These are phyloP conservation scores for Lucilia sericata DNA, from an alignment of 1,140 invertebrate species.

Conservation along the genomic window DNA sequence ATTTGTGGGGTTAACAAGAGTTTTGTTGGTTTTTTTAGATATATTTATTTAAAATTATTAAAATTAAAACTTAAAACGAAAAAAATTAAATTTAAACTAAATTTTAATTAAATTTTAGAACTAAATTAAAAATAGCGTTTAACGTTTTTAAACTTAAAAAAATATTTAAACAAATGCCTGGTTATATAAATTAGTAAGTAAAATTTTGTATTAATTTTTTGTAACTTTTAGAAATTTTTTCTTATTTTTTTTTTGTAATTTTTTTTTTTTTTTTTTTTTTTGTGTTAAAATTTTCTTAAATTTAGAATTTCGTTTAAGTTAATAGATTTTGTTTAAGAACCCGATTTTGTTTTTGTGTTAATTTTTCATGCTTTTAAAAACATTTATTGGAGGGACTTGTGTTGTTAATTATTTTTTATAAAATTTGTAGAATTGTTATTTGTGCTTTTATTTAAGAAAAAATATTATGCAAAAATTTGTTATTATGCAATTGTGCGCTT, in stretches of 20 bases:
- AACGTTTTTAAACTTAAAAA: no score
- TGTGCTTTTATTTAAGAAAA: background rate
- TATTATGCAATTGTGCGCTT: background rate
- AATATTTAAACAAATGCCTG: no score
- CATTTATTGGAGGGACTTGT: constrained; percentile 5
- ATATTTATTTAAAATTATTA: no score
- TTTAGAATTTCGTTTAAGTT: background rate
- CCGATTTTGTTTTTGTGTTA: background rate
- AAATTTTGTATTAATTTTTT: no score
- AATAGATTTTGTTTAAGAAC: background rate
- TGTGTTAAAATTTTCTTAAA: background rate
- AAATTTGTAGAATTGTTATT: background rate
- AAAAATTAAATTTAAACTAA: no score
- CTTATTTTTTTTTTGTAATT: background rate
- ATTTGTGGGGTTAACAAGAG: background rate
- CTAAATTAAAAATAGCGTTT: no score
- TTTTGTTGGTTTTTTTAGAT: background rate
- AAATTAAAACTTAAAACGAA: no score
- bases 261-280: background rate
- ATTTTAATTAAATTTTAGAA: no score
- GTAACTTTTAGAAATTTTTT: no score
- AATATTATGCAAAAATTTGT: background rate
- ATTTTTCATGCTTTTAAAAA: background rate
- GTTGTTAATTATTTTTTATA: background rate
- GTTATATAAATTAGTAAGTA: background rate